Conservation (phyloP, 2,113 vertebrate genomes). For the Grammatotria lemairii region DNA sequence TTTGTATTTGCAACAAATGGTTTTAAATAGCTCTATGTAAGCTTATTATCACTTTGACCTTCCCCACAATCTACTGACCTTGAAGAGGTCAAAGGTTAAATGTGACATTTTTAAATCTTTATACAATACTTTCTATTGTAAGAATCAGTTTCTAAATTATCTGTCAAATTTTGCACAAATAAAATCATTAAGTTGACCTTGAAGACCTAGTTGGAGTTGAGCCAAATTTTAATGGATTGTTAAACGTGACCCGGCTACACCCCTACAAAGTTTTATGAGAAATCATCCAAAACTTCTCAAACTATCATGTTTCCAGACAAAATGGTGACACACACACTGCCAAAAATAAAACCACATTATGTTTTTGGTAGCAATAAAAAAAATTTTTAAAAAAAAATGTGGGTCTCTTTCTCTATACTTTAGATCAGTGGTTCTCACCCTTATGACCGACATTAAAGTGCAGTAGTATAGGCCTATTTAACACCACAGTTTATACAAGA, state of each 20-base stretch:
- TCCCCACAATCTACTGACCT: accelerated
- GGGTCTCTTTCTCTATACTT: not conserved
- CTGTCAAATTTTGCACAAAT: not conserved
- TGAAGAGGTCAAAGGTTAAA: not conserved
- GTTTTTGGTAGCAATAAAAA: not conserved
- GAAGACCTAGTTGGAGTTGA: not conserved
- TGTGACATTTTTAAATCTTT: not conserved
- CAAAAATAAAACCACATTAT: not conserved
- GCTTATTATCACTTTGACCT: not conserved
- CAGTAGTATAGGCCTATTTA: not conserved
- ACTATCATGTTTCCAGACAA: not conserved
- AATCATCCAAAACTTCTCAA: not conserved
- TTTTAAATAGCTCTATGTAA: not conserved
- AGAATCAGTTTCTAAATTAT: not conserved
- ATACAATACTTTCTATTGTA: not conserved
- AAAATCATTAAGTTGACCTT: not conserved
- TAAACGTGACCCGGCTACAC: not conserved
- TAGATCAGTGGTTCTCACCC: not conserved
- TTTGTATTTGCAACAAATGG: not conserved
- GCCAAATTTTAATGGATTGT: not conserved
- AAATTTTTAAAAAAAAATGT: not conserved
- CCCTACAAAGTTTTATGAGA: not conserved
- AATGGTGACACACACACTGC: not conserved
- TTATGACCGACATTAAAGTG: not conserved
- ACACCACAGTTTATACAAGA: not conserved